Base-by-base conservation (phyloP, 2,113 vertebrate genomes). In the Smithornis capensis region DNA sequence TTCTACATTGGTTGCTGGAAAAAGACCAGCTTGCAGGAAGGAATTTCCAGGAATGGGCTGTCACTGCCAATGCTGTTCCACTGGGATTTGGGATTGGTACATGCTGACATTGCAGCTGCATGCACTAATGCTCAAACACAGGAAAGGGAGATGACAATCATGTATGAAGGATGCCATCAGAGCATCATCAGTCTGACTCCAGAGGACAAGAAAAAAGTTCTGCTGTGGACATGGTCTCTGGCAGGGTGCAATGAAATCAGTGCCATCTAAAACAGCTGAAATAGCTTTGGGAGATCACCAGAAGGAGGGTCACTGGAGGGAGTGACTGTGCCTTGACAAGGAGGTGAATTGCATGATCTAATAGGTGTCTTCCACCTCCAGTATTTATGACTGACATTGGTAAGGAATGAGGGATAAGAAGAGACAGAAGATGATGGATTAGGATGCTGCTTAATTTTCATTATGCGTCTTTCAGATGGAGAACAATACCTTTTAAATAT, bases 401-500 rank as follows among this genome's bases (percentile, higher is more conserved):
- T 70, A 78, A 83, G 33, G 69, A 89, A 77, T 60, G 52, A 92
- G 28, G 35, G 40, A 81, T 27, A 81, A 21, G 19, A 73, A 47
- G 57, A 64, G 24, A 68, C 37, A 90, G 62, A 19, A 69, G 25
- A 3, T 80, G 75, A 82, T 91, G 28, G 53, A 73, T 93, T 83
- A 88, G n/a, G n/a, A 50, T 76, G 40, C 79, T 76, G 52, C 53
- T 50, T 92, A 62, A 69, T 95, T 92, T 95, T 93, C 71, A 86
- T 62, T 80, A 68, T 6, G 7, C 24, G n/a, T 87, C 33, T 62
- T 92, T 95, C 40, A 90, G 49, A 59, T 76, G 55, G 57, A 91
- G 90, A 93, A 87, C 1, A 18, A 90, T 62, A 38, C 42, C 53
- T 90, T 91, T 85, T 85, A 90, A 79, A 37, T 4, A 16, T 79